Base-by-base conservation (phyloP, 2,797 vertebrate genomes). In the Schizopygopsis pylzovi region DNA sequence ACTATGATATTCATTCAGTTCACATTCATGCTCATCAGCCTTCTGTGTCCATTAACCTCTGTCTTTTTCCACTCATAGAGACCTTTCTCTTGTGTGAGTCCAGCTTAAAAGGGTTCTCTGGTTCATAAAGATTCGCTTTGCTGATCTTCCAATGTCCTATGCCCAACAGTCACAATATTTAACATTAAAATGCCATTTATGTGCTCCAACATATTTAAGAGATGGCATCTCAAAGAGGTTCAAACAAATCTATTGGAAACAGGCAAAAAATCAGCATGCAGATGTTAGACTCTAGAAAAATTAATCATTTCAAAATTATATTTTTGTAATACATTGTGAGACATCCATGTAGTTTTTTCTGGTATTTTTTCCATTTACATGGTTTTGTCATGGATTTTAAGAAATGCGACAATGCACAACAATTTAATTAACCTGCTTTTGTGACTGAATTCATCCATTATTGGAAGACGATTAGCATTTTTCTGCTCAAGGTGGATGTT, bases 391-490 rank as follows among this genome's bases (percentile, higher is more conserved):
- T 92, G 91, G 91, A 90, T 93, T 94, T 93, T 90, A 92, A 91
- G 87, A 91, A 89, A 93, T 91, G 92, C 89, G 90, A 87, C 87
- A 88, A 54, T 88, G 92, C 91, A 88, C 85, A 85, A 89, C 85
- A 91, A 90, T 94, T 93, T 92, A 93, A 94, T 94, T 93, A 92
- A 87, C 89, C 87, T 59, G 86, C 56, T 70, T 90, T 82, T 88
- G 79, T 56, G 88, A 75, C 84, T 85, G 89, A 89, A 89, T 92
- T 91, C 88, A 90, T 70, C 87, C 84, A 86, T 91, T 56, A 77
- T 91, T 91, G 88, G 89, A 92, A 93, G 92, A 90, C 87, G 89
- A 93, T 95, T 94, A 90, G 85, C 92, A 88, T 89, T 87, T 91
- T 92, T 88, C 90, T 83, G 88, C 93, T 90, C 71, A 76, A 65